These are phyloP conservation scores for Spicauda simplicius DNA, from an alignment of 2,888 invertebrate species.

Conservation along the genomic window DNA sequence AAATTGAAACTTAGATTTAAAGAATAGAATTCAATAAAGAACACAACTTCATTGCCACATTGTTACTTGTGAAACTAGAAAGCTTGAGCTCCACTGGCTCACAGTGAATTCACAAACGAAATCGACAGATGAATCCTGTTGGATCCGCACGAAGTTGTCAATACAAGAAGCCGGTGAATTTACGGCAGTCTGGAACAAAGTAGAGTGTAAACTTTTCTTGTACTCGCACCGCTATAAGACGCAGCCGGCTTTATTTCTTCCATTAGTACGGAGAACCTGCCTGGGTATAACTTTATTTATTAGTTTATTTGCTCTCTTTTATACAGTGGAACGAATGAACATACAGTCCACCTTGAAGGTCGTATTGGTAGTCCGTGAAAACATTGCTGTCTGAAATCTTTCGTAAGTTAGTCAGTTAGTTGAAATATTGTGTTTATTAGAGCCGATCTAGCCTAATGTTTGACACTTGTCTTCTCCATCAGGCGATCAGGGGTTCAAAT, in stretches of 20 bases:
- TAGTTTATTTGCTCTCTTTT: neutral
- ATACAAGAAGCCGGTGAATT: conserved; percentile 48
- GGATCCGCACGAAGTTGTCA: conserved; percentile 43
- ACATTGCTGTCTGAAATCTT: no score
- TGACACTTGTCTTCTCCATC: no score
- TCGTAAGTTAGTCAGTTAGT: no score
- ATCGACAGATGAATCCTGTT: conserved; percentile 47
- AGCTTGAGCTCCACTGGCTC: conserved; percentile 33
- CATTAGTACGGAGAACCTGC: conserved; percentile 27
- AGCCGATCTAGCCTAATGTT: no score
- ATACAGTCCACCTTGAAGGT: no score
- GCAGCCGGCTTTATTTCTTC: conserved; percentile 30
- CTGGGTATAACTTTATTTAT: conserved; percentile 22
- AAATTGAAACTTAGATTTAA: no score
- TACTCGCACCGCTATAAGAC: conserved; percentile 19
- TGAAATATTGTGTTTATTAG: no score
- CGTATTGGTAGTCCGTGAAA: no score
- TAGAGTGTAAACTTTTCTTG: conserved; percentile 39
- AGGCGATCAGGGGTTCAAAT: no score
- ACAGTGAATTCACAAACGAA: conserved; percentile 45
- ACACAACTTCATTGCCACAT: no score
- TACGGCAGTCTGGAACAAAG: conserved; percentile 43
- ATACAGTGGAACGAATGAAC: no score
- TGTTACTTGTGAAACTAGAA: conserved; percentile 10
- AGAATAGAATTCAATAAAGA: no score